Conservation (phyloP, 2,113 vertebrate genomes). For the Phycodurus eques region DNA sequence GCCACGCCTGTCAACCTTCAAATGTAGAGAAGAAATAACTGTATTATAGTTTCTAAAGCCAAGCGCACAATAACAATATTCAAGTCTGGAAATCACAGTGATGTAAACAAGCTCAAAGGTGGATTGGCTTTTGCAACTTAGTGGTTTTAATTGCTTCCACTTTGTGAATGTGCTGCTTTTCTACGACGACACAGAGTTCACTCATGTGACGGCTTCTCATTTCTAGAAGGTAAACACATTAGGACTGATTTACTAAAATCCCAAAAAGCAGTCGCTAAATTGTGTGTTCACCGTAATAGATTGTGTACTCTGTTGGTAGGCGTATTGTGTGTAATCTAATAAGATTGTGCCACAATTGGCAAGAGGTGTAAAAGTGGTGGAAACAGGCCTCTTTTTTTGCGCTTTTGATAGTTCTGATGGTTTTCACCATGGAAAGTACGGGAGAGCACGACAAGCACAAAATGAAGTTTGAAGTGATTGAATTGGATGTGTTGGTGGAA, state of each 20-base stretch:
- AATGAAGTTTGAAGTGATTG: background rate
- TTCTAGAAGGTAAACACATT: conserved; percentile 32
- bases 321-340: background rate
- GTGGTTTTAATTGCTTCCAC: conserved; percentile 22
- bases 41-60: conserved; percentile 43
- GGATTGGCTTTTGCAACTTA: conserved; percentile 26
- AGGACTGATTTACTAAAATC: background rate
- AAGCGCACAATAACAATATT: conserved; percentile 43
- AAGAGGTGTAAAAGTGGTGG: background rate
- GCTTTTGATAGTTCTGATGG: background rate
- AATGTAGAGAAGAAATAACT: conserved; percentile 55
- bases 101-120: conserved; percentile 28
- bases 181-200: conserved; percentile 19
- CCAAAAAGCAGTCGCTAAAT: background rate
- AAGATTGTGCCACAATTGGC: background rate
- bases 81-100: conserved; percentile 42
- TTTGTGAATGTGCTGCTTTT: conserved; percentile 30
- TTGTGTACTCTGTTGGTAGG: background rate
- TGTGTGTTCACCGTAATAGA: background rate
- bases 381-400: background rate
- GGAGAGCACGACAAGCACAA: background rate
- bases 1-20: conserved; percentile 66
- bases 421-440: background rate
- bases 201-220: conserved; percentile 42
- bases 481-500: background rate